Percentiles rank a stretch among this genome's conserved stretches.
Evolutionary conservation across 2,113 vertebrate species (phyloP).

Genomic region (Sphaerodactylus townsendi): DNA sequence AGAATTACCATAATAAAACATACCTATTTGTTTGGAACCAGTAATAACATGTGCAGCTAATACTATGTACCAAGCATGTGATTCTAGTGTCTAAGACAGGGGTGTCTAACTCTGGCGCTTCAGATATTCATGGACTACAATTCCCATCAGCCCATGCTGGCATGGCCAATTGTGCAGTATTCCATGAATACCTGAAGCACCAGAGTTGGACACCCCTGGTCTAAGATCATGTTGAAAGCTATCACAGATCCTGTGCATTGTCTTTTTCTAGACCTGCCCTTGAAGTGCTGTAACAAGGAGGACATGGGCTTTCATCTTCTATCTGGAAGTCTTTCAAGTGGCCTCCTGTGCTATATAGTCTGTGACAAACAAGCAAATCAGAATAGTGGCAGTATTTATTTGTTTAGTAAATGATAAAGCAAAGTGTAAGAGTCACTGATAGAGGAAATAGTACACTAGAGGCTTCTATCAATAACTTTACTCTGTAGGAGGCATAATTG

Average conservation of each 20-base stretch:
- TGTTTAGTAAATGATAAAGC: too few relatives aligned
- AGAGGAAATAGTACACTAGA: neutral
- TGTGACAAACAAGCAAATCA: neutral
- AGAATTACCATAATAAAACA: too few relatives aligned
- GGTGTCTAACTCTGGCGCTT: too few relatives aligned
- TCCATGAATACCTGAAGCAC: too few relatives aligned
- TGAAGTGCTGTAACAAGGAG: neutral
- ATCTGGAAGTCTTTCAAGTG: neutral
- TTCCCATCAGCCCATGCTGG: too few relatives aligned
- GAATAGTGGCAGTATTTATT: neutral
- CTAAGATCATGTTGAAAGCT: neutral
- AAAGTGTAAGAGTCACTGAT: neutral
- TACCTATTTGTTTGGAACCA: too few relatives aligned
- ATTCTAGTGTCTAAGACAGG: neutral
- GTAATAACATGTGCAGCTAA: too few relatives aligned
- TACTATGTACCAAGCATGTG: neutral
- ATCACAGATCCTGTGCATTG: neutral
- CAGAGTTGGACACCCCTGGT: too few relatives aligned
- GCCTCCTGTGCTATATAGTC: neutral
- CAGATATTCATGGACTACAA: too few relatives aligned
- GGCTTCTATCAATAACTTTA: slow-evolving; percentile 39
- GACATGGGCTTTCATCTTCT: neutral
- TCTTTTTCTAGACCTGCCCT: too few relatives aligned
- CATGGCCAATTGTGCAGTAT: too few relatives aligned
- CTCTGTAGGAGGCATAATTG: slow-evolving; percentile 59